Evolutionary conservation across 2,888 invertebrate genomes (phyloP).

Genomic region (Eulithis prunata): DNA sequence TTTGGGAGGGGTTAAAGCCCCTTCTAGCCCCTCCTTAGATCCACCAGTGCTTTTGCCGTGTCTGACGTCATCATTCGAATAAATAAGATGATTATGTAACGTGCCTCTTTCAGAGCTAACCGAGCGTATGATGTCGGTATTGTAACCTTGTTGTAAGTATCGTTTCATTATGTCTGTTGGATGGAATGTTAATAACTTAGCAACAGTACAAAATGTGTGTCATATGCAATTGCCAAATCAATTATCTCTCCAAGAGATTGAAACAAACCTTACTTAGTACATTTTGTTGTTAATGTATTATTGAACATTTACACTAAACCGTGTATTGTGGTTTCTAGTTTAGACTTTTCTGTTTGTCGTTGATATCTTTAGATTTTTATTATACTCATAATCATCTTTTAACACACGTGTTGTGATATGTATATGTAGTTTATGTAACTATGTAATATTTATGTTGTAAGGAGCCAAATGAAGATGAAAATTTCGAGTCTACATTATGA

Average conservation of each 20-base stretch:
- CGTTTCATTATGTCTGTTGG: slow-evolving; percentile 5
- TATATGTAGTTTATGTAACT: slow-evolving; percentile 45
- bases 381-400: slow-evolving; percentile 43
- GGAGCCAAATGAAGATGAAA: slow-evolving; percentile 40
- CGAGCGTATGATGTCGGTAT: slow-evolving; percentile 12
- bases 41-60: background rate
- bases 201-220: slow-evolving; percentile 22
- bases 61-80: slow-evolving; percentile 1
- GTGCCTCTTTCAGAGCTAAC: slow-evolving; percentile 7
- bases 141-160: slow-evolving; percentile 2
- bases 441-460: slow-evolving; percentile 46
- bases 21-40: too few species aligned
- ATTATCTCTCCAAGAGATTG: slow-evolving; percentile 1
- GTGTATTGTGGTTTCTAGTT: slow-evolving; percentile 42
- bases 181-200: slow-evolving; percentile 7
- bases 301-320: slow-evolving; percentile 45
- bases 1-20: too few species aligned
- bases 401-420: slow-evolving; percentile 26
- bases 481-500: slow-evolving; percentile 16
- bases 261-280: slow-evolving; percentile 2
- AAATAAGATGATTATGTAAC: slow-evolving; percentile 4
- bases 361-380: slow-evolving; percentile 32
- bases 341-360: background rate
- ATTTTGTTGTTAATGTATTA: background rate
- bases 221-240: slow-evolving; percentile 23